Evolutionary conservation across 2,797 vertebrate genomes (phyloP).

Genomic region (Diplodus sargus): DNA sequence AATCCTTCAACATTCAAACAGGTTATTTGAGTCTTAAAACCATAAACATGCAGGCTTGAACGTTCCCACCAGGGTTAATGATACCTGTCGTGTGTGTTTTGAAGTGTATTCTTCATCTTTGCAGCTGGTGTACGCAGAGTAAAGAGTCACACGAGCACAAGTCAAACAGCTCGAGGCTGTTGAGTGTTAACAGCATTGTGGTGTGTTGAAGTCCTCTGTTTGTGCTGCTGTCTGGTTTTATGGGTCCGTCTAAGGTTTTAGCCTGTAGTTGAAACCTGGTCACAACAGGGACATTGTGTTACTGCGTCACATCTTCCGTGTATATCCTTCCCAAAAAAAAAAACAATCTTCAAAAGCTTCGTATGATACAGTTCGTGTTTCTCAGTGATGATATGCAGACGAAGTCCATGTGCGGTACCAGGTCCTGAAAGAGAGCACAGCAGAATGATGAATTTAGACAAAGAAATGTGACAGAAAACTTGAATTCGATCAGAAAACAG

Average conservation of each 20-base stretch:
- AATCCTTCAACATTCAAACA: conserved; percentile 44
- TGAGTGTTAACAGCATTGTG: conserved; percentile 18
- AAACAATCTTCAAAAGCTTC: conserved; percentile 45
- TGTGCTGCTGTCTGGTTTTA: conserved; percentile 6
- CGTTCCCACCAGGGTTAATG: neutral
- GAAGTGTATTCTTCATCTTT: conserved; percentile 48
- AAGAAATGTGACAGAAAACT: neutral
- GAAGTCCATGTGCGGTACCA: conserved; percentile 94
- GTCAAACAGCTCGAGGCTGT: conserved; percentile 43
- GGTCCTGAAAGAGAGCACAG: conserved; percentile 79
- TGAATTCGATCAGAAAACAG: too few relatives aligned
- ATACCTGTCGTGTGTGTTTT: neutral
- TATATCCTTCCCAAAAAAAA: conserved; percentile 34
- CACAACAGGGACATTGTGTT: conserved; percentile 12
- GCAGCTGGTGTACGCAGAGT: conserved; percentile 11
- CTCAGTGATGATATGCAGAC: conserved; percentile 92
- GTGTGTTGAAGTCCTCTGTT: conserved; percentile 20
- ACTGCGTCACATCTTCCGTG: conserved; percentile 19
- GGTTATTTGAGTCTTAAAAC: neutral
- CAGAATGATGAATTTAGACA: neutral
- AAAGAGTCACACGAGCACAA: conserved; percentile 38
- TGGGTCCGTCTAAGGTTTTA: conserved; percentile 9
- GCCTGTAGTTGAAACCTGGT: conserved; percentile 26
- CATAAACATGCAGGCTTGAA: neutral
- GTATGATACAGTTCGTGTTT: conserved; percentile 43